A percentile compares a stretch with the other conserved stretches of the same genome.
Conservation (phyloP, 2,797 vertebrate species). For the Thaleichthys pacificus region DNA sequence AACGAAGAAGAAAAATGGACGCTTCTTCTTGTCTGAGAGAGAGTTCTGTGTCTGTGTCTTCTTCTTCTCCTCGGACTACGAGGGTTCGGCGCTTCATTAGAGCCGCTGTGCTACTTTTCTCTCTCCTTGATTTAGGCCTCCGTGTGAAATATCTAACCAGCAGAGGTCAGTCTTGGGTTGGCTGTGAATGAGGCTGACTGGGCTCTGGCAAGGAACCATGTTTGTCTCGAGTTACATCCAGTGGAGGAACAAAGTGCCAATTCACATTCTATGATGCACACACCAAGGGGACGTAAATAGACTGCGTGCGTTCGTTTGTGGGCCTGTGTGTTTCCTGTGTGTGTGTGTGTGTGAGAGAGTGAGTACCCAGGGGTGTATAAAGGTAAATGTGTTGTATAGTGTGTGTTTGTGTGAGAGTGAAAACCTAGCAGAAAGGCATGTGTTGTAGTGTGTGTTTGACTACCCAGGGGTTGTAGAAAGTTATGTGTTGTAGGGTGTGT, state of each 20-base stretch:
- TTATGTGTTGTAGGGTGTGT: background rate
- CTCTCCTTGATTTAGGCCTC: background rate
- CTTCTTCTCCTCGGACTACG: background rate
- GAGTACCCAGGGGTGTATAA: no score
- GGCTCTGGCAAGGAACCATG: slow-evolving; percentile 37
- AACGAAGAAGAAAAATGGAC: background rate
- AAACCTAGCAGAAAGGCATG: no score
- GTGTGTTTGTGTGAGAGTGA: background rate
- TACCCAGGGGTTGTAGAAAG: no score
- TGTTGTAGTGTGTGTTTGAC: no score
- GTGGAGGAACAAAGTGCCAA: background rate
- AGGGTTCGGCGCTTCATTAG: background rate
- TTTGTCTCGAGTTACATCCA: slow-evolving; percentile 34
- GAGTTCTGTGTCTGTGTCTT: background rate
- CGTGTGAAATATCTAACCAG: slow-evolving; percentile 50
- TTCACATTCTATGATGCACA: background rate
- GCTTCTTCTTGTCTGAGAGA: background rate
- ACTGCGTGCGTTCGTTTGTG: background rate
- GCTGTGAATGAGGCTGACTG: slow-evolving; percentile 22
- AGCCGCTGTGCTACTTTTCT: slow-evolving; percentile 13
- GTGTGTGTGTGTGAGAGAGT: background rate
- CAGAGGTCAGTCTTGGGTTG: slow-evolving; percentile 52
- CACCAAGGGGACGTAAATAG: background rate
- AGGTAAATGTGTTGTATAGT: background rate
- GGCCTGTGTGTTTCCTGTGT: no score